These are phyloP conservation scores for Lepidothrix coronata DNA, from an alignment of 2,113 vertebrate genomes.

Conservation along the genomic window DNA sequence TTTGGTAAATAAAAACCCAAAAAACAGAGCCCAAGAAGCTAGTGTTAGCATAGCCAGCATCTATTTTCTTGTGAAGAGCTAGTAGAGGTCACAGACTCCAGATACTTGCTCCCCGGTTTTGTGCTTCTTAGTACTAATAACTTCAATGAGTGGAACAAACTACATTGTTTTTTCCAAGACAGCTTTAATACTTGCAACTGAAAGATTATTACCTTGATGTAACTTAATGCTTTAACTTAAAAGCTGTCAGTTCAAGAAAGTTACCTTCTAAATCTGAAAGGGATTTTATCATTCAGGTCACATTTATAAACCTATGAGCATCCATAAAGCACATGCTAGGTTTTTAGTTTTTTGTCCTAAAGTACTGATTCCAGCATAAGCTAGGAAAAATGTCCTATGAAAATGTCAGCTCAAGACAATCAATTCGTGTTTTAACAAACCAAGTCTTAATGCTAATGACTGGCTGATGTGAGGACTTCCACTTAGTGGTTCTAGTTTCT, in stretches of 20 bases:
- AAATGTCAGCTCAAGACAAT: background rate
- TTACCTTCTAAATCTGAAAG: background rate
- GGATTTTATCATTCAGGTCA: background rate
- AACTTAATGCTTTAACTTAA: background rate
- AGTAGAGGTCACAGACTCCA: background rate
- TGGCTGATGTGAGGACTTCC: background rate
- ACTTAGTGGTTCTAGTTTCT: background rate
- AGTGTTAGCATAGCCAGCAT: background rate
- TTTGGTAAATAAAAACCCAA: background rate
- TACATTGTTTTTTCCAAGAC: background rate
- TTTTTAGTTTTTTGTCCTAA: background rate
- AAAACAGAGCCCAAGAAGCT: background rate
- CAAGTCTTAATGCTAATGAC: background rate
- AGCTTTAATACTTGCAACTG: background rate
- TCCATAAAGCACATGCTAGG: background rate
- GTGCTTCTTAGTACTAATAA: background rate
- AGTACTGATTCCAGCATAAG: background rate
- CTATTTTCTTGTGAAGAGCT: background rate
- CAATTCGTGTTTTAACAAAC: background rate
- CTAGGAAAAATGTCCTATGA: background rate
- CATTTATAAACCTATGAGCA: background rate
- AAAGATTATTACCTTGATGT: background rate
- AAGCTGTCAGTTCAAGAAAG: background rate
- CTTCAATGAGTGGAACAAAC: background rate
- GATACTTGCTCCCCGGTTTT: background rate